Conservation (phyloP, 23 tunicate genomes). For the Styela plicata region DNA sequence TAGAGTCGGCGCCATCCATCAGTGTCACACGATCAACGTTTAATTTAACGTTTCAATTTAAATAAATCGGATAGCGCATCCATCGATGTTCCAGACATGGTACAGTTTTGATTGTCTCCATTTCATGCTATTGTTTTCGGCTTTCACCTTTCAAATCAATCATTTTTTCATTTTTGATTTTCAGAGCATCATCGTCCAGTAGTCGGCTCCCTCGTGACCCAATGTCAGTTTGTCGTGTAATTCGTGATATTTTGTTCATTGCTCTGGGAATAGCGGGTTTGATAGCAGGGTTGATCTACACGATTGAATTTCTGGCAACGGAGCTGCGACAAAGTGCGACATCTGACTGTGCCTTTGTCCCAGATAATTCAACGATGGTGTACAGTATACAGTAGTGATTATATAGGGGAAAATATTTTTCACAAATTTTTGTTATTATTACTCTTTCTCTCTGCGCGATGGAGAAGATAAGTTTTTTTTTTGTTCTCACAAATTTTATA, state of each 20-base stretch:
- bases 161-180: neutral
- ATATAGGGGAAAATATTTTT: too few relatives aligned
- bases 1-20: too few relatives aligned
- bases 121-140: neutral
- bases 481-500: too few relatives aligned
- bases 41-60: too few relatives aligned
- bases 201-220: neutral
- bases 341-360: neutral
- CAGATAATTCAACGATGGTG: neutral
- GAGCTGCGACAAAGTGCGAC: neutral
- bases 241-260: slow-evolving; percentile 17
- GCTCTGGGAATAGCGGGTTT: slow-evolving; percentile 14
- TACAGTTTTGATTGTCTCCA: too few relatives aligned
- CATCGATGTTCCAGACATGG: too few relatives aligned
- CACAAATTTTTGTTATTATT: too few relatives aligned
- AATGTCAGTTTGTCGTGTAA: neutral
- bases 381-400: too few relatives aligned
- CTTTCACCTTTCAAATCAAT: neutral
- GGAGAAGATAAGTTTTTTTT: too few relatives aligned
- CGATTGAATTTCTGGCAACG: neutral
- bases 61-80: too few relatives aligned
- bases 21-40: too few relatives aligned
- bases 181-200: neutral
- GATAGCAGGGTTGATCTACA: neutral
- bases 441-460: too few relatives aligned